Conservation (phyloP, 1,140 invertebrate species). For the Drosophila mojavensis region DNA sequence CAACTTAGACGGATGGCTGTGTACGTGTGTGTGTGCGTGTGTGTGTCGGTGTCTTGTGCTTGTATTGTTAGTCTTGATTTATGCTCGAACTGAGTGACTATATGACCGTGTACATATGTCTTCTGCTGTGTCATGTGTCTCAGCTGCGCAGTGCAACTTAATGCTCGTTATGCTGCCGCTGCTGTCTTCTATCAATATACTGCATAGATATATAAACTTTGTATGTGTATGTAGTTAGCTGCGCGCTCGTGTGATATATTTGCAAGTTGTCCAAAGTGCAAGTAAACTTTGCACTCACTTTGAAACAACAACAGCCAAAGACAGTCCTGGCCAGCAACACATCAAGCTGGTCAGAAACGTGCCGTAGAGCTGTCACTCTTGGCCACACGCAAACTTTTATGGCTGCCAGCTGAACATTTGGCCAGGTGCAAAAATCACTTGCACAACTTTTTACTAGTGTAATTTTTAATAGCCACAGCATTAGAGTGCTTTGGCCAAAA, state of each 20-base stretch:
- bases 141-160: conserved; percentile 47
- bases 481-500: background rate
- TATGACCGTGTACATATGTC: conserved; percentile 54
- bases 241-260: conserved; percentile 5
- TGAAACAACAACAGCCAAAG: conserved; percentile 38
- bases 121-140: conserved; percentile 40
- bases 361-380: conserved; percentile 42
- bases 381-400: conserved; percentile 50
- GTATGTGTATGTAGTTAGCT: background rate
- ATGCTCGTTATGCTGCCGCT: conserved; percentile 46
- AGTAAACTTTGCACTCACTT: conserved; percentile 41
- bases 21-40: conserved; percentile 16
- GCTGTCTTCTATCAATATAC: conserved; percentile 7
- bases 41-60: background rate
- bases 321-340: conserved; percentile 19
- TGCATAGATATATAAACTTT: conserved; percentile 4
- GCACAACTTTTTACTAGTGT: conserved; percentile 16
- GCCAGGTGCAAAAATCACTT: conserved; percentile 67
- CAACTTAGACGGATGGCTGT: conserved; percentile 23
- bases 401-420: conserved; percentile 32
- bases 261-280: conserved; percentile 33
- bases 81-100: conserved; percentile 48
- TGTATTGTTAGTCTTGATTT: conserved; percentile 50
- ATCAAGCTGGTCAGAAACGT: conserved; percentile 19
- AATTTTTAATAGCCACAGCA: background rate